phyloP scores from a whole-genome alignment of 2,113 vertebrate genomes.

The Talpa occidentalis region DNA sequence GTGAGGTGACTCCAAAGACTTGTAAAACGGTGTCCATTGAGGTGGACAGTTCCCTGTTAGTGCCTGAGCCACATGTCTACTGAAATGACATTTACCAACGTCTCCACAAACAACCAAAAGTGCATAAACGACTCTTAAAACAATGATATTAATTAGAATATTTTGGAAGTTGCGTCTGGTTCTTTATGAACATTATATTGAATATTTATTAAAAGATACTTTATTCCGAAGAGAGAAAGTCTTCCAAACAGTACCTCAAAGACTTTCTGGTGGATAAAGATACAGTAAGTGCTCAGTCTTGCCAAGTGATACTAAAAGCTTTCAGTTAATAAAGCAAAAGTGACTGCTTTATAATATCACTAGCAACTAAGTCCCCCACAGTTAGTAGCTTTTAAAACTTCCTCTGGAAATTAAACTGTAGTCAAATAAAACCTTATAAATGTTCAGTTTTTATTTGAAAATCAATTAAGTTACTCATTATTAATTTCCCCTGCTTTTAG shows the following conservation, averaged over 20 bases:
- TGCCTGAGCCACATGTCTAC: neutral
- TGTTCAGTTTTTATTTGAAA: neutral
- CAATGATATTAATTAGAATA: neutral
- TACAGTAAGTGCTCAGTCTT: neutral
- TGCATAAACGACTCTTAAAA: neutral
- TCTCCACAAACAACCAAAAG: neutral
- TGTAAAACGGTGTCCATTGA: neutral
- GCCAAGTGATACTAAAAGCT: neutral
- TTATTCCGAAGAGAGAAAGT: neutral
- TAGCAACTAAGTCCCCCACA: neutral
- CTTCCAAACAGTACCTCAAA: neutral
- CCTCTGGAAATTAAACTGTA: neutral
- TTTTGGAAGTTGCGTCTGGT: neutral
- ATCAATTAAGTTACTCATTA: neutral
- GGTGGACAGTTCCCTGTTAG: neutral
- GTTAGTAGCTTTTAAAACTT: neutral
- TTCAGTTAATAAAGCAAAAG: neutral
- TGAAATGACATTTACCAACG: neutral
- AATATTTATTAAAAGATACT: neutral
- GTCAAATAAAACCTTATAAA: constrained; percentile 16
- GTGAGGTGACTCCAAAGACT: neutral
- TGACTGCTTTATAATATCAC: neutral
- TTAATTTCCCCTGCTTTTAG: neutral
- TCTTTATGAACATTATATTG: neutral
- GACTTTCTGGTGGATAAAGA: neutral